phyloP scores from a whole-genome alignment of 2,113 vertebrate genomes.

The Tetrao urogallus region DNA sequence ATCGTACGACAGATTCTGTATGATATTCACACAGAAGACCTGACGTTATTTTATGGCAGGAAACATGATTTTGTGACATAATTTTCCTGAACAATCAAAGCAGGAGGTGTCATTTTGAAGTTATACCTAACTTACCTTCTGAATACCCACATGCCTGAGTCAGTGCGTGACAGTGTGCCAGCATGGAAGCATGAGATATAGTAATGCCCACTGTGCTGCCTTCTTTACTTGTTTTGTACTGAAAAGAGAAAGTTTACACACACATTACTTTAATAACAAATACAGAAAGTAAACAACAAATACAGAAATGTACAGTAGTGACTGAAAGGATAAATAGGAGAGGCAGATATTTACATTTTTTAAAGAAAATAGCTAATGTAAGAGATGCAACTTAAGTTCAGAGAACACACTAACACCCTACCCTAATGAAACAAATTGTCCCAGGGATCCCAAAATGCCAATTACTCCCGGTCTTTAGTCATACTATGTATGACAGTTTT shows the following conservation, averaged over 20 bases:
- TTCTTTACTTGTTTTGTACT: conserved; percentile 98
- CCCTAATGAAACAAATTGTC: not conserved
- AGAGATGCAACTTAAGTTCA: not conserved
- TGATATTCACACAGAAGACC: not conserved
- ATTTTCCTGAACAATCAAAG: not conserved
- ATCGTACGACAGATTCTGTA: not conserved
- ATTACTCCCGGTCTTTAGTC: not conserved
- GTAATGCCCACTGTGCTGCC: conserved; percentile 95
- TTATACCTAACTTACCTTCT: conserved; percentile 83
- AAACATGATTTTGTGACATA: not conserved
- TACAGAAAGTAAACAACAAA: not conserved
- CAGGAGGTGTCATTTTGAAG: not conserved
- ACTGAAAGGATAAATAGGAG: not conserved
- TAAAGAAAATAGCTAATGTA: not conserved
- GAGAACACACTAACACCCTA: not conserved
- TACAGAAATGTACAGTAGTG: not conserved
- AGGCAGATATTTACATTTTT: too few species aligned
- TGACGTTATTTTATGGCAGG: not conserved
- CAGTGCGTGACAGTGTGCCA: conserved; percentile 91
- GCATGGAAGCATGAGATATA: conserved; percentile 88
- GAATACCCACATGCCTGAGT: conserved; percentile 94
- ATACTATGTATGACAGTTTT: not conserved
- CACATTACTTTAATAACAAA: not conserved
- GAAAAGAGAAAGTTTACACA: conserved; percentile 24
- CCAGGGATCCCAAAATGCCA: not conserved